Evolutionary conservation across 2,888 invertebrate genomes (phyloP).

Genomic region (Orthonevra nobilis): DNA sequence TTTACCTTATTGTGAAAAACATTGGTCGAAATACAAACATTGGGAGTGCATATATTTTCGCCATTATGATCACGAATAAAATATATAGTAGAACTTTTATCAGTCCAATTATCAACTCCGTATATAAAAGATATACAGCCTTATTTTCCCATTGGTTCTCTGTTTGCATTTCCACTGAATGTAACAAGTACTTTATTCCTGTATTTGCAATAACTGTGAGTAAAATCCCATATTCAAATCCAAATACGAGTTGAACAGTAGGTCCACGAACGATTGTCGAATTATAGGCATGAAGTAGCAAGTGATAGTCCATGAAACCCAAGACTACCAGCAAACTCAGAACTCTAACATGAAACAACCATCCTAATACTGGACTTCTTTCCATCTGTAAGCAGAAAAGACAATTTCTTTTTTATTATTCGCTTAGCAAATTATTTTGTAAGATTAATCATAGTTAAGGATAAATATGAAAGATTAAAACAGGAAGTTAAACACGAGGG

Average conservation of each 20-base stretch:
- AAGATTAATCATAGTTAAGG: too few species aligned
- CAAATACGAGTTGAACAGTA: constrained; percentile 98
- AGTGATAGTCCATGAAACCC: constrained; percentile 90
- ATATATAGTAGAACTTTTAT: constrained; percentile 93
- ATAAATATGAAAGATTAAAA: too few species aligned
- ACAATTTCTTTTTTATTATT: too few species aligned
- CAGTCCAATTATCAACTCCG: constrained; percentile 95
- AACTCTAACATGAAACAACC: constrained; percentile 96
- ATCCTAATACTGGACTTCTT: constrained; percentile 97
- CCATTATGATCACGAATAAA: constrained; percentile 97
- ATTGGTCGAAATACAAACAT: constrained; percentile 99
- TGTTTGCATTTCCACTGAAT: constrained; percentile 88
- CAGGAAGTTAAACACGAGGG: too few species aligned
- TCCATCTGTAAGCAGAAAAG: constrained; percentile 93
- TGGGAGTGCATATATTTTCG: constrained; percentile 97
- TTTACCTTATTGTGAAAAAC: constrained; percentile 97
- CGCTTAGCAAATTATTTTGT: too few species aligned
- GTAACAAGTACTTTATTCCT: constrained; percentile 93
- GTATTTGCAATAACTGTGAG: constrained; percentile 96
- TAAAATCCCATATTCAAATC: constrained; percentile 99
- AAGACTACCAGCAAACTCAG: constrained; percentile 90
- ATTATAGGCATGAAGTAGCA: constrained; percentile 96
- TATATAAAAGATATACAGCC: constrained; percentile 97
- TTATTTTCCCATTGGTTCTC: constrained; percentile 99
- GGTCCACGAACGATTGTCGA: constrained; percentile 96